Conservation (phyloP, 2,888 invertebrate species). For the Argynnis bischoffii region DNA sequence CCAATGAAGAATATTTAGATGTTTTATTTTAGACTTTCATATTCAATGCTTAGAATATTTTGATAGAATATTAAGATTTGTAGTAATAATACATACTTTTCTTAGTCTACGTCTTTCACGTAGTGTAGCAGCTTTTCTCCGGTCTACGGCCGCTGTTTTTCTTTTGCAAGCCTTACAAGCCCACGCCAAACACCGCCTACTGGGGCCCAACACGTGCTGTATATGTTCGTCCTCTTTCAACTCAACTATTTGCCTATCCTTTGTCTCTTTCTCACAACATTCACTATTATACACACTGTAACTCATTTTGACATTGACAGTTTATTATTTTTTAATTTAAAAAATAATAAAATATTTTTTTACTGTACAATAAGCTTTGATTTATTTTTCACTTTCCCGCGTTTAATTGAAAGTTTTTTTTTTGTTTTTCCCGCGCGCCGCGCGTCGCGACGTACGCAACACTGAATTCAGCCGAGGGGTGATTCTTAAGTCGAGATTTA, state of each 20-base stretch:
- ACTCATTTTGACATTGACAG: constrained; percentile 55
- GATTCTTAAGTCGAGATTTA: constrained; percentile 67
- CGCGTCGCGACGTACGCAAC: constrained; percentile 63
- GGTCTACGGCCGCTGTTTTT: constrained; percentile 96
- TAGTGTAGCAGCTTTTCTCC: constrained; percentile 98
- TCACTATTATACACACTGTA: constrained; percentile 57
- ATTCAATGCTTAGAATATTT: not conserved
- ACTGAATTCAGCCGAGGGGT: constrained; percentile 71
- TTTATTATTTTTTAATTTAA: constrained; percentile 23
- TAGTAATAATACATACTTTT: constrained; percentile 85
- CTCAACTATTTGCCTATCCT: constrained; percentile 47
- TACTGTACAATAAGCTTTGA: constrained; percentile 5
- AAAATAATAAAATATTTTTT: constrained; percentile 8
- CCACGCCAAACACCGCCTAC: constrained; percentile 94
- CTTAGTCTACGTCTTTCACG: constrained; percentile 95
- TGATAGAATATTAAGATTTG: not conserved
- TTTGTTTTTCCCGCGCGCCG: constrained; percentile 62
- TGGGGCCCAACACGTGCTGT: constrained; percentile 79
- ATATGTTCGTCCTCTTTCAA: constrained; percentile 65
- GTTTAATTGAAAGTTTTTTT: constrained; percentile 45
- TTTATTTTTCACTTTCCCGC: constrained; percentile 4
- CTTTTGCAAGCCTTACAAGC: constrained; percentile 98
- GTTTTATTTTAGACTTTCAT: not conserved
- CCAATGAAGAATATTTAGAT: no score
- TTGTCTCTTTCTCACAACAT: constrained; percentile 63